Evolutionary conservation across 2,797 vertebrate species (phyloP), one percentile per base, ranked within the genome.

Genomic region (Tokudaia muenninki): DNA sequence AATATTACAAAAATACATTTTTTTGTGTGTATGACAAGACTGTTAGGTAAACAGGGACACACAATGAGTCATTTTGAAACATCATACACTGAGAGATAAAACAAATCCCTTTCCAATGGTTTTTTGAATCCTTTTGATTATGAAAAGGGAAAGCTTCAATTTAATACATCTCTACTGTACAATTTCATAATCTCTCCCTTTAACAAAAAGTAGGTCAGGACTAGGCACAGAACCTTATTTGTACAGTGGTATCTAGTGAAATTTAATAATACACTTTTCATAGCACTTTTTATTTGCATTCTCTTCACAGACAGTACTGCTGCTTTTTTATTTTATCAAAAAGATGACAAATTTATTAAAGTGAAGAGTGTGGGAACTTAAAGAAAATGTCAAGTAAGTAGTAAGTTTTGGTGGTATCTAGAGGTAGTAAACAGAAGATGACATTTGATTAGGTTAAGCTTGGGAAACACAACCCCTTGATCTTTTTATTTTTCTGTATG

Each of bases 161-260:
- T 88, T 91, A 72, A 92, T 57, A 34, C 90, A 84, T 89, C 59
- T 52, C 88, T 44, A 63, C 31, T 4, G 12, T 88, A 29, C 90
- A 80, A 63, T 87, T 91, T 94, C 55, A 81, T 88, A 94, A 91
- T 92, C 67, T 86, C 72, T 19, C 9, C 37, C 74, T 96, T 87
- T 74, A 87, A 77, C 24, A 91, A 87, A 55, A 83, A 70, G 14
- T 22, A 86, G 65, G 34, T 19, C 19, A 74, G 13, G 26, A 52
- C 26, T 59, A 2, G 8, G 59, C 47, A 67, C 37, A 86, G 70
- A 89, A 8, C 10, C 34, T 61, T 26, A 47, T 70, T 87, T 0
- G 0, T 55, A 84, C n/a, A 78, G 55, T 21, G n/a, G 14, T 34
- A 34, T 67, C 70, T 31, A 11, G 22, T 50, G 61, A 67, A 91